These are phyloP conservation scores for Reticulitermes speratus DNA, from an alignment of 1,140 invertebrate species.

Conservation along the genomic window DNA sequence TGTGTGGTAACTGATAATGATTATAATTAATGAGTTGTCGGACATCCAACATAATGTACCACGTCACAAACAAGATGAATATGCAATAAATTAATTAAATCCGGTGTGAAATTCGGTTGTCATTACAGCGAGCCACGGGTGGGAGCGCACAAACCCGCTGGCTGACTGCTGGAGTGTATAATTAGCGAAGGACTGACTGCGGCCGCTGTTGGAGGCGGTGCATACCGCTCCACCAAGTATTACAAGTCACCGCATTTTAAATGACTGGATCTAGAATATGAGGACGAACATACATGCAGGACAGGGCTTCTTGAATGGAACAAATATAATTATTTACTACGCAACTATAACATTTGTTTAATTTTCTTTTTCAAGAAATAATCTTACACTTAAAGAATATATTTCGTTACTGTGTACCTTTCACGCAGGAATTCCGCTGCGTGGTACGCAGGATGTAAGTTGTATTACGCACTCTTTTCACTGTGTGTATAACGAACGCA, in stretches of 20 bases:
- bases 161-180: background rate
- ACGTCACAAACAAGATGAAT: background rate
- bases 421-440: too few species aligned
- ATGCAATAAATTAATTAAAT: constrained; percentile 16
- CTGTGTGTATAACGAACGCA: too few species aligned
- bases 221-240: background rate
- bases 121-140: constrained; percentile 1
- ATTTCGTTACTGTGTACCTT: too few species aligned
- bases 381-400: too few species aligned
- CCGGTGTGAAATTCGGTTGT: constrained; percentile 13
- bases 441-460: too few species aligned
- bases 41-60: background rate
- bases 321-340: too few species aligned
- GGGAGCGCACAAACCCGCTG: background rate
- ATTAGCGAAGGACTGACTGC: background rate
- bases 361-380: too few species aligned
- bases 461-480: too few species aligned
- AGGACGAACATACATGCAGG: background rate
- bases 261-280: background rate
- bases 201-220: background rate
- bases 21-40: background rate
- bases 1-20: constrained; percentile 12
- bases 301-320: too few species aligned
- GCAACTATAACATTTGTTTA: too few species aligned
- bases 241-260: background rate